Percentiles rank a stretch among this genome's conserved stretches.
Conservation (phyloP, 2,888 invertebrate species). For the Aporophyla lueneburgensis region DNA sequence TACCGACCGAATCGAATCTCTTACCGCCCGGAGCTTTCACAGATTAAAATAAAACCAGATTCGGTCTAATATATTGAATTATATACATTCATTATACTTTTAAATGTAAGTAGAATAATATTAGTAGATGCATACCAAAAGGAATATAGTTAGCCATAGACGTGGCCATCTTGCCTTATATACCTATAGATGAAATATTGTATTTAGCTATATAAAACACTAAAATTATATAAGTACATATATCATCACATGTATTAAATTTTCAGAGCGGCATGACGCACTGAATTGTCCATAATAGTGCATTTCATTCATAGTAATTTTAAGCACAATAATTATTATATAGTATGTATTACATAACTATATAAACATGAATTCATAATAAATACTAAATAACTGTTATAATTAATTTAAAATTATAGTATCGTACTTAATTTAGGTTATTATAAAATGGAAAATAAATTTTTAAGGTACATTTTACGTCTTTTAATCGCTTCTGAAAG, state of each 20-base stretch:
- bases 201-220: conserved; percentile 74
- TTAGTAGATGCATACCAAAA: conserved; percentile 80
- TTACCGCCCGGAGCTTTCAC: conserved; percentile 72
- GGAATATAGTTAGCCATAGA: conserved; percentile 85
- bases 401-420: conserved; percentile 86
- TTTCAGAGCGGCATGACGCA: conserved; percentile 71
- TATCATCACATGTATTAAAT: conserved; percentile 77
- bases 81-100: conserved; percentile 82
- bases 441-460: conserved; percentile 88
- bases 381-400: conserved; percentile 89
- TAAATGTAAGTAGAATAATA: conserved; percentile 83
- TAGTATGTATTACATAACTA: conserved; percentile 82
- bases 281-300: conserved; percentile 87
- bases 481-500: conserved; percentile 78
- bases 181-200: conserved; percentile 69
- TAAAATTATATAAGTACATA: conserved; percentile 75
- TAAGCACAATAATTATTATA: conserved; percentile 85
- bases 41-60: conserved; percentile 75
- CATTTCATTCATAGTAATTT: conserved; percentile 88
- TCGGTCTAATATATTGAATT: conserved; percentile 87
- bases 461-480: conserved; percentile 81
- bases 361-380: conserved; percentile 85
- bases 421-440: conserved; percentile 89
- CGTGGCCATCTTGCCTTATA: conserved; percentile 89
- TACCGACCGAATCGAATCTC: conserved; percentile 83